Base-by-base conservation (phyloP, 2,888 invertebrate genomes). In the Rotaria macrura region DNA sequence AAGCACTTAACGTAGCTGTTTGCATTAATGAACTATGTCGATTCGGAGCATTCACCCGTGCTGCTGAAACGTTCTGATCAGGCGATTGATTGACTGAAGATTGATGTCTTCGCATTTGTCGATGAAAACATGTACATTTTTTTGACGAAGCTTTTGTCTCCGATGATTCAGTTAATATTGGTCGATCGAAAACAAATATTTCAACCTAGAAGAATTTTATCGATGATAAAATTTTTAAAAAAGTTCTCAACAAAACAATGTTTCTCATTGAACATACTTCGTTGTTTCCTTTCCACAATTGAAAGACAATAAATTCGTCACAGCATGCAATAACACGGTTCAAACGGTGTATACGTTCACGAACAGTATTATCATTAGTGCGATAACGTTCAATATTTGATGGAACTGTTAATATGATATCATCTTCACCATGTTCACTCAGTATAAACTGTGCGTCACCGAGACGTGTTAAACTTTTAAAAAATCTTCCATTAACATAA, bases 311-410 rank as follows among this genome's bases (percentile, higher is more conserved):
- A 25, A 72, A 74, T 49, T 79, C 38, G 43, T 65, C 74, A n/a
- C 74, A 85, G 43, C 43, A 72, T 34, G 79, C 85, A 47, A 85
- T 85, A n/a, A 85, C 85, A 23, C 85, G 85, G n/a, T 85, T 85
- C 40, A 85, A 49, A 14, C 72, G 65, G 20, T 29, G 20, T 54
- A 55, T 43, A 79, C 43, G 38, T 52, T 85, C 72, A n/a, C 57
- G 57, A 20, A 85, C 65, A 49, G 43, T 34, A 49, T 65, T 65
- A 43, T 74, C 72, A 52, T 40, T 38, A 12, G 52, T 54, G 29
- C 55, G 52, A 55, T 85, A 85, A 38, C 85, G 85, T 43, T 72
- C 72, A 25, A 85, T 65, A 54, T 52, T 74, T 34, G 52, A 74
- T 40, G 85, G 85, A 10, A 85, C 43, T 12, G 85, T 85, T 7